phyloP scores from a whole-genome alignment of 2,888 invertebrate species.

The Cacoxenus indagator region DNA sequence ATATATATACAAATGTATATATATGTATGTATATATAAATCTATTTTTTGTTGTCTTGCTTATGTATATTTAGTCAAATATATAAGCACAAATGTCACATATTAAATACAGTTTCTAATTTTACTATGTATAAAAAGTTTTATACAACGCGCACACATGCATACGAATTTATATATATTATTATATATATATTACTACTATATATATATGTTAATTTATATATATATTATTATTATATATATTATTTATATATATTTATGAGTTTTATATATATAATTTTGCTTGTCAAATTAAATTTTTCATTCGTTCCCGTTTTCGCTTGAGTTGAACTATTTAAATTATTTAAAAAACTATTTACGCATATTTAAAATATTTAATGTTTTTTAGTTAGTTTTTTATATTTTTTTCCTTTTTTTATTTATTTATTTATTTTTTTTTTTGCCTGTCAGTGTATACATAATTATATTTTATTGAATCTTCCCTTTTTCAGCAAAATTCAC shows the following conservation, averaged over 20 bases:
- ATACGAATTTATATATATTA: background rate
- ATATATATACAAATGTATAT: background rate
- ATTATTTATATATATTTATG: slow-evolving; percentile 19
- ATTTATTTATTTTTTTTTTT: background rate
- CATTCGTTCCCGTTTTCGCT: background rate
- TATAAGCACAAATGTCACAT: slow-evolving; percentile 2
- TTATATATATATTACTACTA: background rate
- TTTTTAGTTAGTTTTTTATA: background rate
- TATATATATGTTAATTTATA: slow-evolving; percentile 20
- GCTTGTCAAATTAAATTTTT: too few species aligned
- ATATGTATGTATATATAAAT: background rate
- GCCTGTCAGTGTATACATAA: too few species aligned
- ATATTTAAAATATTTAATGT: background rate
- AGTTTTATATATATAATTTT: slow-evolving; percentile 10
- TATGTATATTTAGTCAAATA: background rate
- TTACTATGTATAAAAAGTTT: background rate
- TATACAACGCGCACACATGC: slow-evolving; percentile 6
- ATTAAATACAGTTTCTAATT: background rate
- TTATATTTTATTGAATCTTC: too few species aligned
- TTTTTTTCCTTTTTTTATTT: background rate
- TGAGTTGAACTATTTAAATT: background rate
- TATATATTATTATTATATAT: slow-evolving; percentile 15
- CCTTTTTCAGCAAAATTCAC: too few species aligned
- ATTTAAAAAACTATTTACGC: too few species aligned
- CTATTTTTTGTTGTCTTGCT: background rate